Evolutionary conservation across 2,113 vertebrate genomes (phyloP).

Genomic region (Rhinogobius similis): DNA sequence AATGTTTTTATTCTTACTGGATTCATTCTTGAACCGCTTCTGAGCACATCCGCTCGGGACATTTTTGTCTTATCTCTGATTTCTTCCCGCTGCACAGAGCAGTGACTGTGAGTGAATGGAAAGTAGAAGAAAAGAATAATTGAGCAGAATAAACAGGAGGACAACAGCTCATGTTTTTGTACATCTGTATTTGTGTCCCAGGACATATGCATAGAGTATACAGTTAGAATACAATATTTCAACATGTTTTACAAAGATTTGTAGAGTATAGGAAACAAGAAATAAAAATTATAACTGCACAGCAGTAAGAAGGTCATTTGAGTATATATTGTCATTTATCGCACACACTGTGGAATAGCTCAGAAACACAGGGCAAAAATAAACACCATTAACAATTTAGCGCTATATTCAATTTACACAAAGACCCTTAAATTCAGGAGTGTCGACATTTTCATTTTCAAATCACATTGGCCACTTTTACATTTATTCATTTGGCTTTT

Average conservation of each 20-base stretch:
- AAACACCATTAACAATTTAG: slow-evolving; percentile 73
- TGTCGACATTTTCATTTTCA: slow-evolving; percentile 62
- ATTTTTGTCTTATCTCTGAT: too few species aligned
- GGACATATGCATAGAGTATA: slow-evolving; percentile 81
- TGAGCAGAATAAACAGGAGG: slow-evolving; percentile 33
- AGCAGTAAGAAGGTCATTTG: slow-evolving; percentile 83
- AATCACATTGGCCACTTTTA: slow-evolving; percentile 69
- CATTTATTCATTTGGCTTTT: slow-evolving; percentile 64
- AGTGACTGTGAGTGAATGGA: too few species aligned
- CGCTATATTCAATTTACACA: slow-evolving; percentile 74
- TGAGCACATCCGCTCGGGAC: too few species aligned
- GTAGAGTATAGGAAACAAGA: slow-evolving; percentile 79
- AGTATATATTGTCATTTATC: slow-evolving; percentile 80
- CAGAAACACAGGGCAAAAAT: slow-evolving; percentile 68
- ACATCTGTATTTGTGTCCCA: slow-evolving; percentile 51
- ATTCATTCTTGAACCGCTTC: too few species aligned
- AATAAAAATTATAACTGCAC: slow-evolving; percentile 83
- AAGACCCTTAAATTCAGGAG: slow-evolving; percentile 63
- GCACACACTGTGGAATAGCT: slow-evolving; percentile 77
- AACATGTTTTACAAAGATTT: slow-evolving; percentile 82
- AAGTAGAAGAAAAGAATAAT: too few species aligned
- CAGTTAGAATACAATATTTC: slow-evolving; percentile 79
- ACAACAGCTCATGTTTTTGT: slow-evolving; percentile 68
- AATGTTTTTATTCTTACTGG: too few species aligned
- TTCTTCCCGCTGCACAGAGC: too few species aligned